A percentile compares a stretch with the other conserved stretches of the same genome.
Evolutionary conservation across 2,113 vertebrate species (phyloP).

Genomic region (Perca schrenkii): DNA sequence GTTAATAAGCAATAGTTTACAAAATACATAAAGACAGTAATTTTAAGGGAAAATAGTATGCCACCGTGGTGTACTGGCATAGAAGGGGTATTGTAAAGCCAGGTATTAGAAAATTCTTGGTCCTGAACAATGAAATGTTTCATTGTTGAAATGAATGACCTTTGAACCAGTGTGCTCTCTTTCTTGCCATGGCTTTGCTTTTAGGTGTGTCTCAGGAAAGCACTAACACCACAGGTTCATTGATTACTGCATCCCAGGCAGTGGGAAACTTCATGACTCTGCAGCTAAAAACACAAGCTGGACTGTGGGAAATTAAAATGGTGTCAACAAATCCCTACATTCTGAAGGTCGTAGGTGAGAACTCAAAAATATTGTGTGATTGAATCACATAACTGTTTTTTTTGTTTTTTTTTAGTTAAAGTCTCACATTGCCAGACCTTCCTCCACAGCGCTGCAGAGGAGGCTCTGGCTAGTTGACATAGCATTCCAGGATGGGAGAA

Average conservation of each 20-base stretch:
- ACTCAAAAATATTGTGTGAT: not conserved
- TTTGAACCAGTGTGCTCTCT: not conserved
- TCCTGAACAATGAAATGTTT: not conserved
- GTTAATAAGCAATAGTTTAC: not conserved
- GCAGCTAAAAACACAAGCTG: slow-evolving; percentile 48
- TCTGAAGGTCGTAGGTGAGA: slow-evolving; percentile 75
- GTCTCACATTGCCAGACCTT: too few relatives aligned
- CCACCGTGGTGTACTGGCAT: not conserved
- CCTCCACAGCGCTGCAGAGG: too few relatives aligned
- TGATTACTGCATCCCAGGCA: slow-evolving; percentile 50
- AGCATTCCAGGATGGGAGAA: too few relatives aligned
- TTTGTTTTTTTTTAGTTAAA: too few relatives aligned
- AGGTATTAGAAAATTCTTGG: not conserved
- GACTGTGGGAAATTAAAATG: slow-evolving; percentile 69
- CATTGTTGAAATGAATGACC: not conserved
- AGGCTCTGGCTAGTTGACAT: too few relatives aligned
- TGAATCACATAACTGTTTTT: not conserved
- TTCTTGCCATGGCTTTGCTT: not conserved
- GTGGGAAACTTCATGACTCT: slow-evolving; percentile 70
- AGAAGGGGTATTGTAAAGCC: not conserved
- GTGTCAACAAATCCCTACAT: slow-evolving; percentile 58
- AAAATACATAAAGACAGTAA: not conserved
- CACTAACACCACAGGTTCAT: slow-evolving; percentile 32
- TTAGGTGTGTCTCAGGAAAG: slow-evolving; percentile 59
- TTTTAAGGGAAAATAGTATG: not conserved